A percentile compares a stretch with the other conserved stretches of the same genome.
Evolutionary conservation across 2,888 invertebrate genomes (phyloP).

Genomic region (Deilephila porcellus): DNA sequence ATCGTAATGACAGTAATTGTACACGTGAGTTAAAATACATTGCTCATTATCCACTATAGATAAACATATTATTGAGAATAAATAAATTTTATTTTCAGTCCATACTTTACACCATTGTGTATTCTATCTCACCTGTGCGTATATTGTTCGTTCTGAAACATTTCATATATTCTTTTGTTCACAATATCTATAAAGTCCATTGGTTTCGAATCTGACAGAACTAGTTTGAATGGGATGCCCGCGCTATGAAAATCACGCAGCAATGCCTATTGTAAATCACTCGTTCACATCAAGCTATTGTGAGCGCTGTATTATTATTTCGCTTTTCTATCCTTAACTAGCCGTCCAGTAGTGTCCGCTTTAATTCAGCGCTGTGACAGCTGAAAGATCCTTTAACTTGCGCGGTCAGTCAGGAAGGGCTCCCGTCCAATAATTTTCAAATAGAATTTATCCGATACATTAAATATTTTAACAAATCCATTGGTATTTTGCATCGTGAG

Average conservation of each 20-base stretch:
- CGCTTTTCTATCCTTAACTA: constrained; percentile 51
- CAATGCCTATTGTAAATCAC: constrained; percentile 64
- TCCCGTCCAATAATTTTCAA: constrained; percentile 29
- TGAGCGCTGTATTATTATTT: constrained; percentile 63
- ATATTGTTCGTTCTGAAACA: constrained; percentile 20
- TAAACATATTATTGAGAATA: not conserved
- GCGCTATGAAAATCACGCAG: constrained; percentile 30
- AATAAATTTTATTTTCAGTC: not conserved
- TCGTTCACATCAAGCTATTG: constrained; percentile 60
- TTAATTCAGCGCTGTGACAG: constrained; percentile 65
- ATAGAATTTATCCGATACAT: constrained; percentile 26
- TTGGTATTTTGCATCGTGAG: constrained; percentile 16
- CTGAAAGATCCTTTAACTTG: constrained; percentile 58
- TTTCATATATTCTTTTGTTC: constrained; percentile 25
- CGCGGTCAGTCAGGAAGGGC: constrained; percentile 27
- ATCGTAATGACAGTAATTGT: no score
- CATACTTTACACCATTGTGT: constrained; percentile 4
- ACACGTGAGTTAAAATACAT: no score
- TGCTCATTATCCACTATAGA: no score
- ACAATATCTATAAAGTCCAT: constrained; percentile 30
- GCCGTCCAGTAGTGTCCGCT: constrained; percentile 52
- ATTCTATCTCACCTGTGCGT: constrained; percentile 7
- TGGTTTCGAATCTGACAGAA: constrained; percentile 15
- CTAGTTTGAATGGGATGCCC: constrained; percentile 22
- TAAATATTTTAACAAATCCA: constrained; percentile 25